A percentile compares a stretch with the other conserved stretches of the same genome.
These are phyloP conservation scores for Actinia equina DNA, from an alignment of 64 coral and sea anemone genomes.

Conservation along the genomic window DNA sequence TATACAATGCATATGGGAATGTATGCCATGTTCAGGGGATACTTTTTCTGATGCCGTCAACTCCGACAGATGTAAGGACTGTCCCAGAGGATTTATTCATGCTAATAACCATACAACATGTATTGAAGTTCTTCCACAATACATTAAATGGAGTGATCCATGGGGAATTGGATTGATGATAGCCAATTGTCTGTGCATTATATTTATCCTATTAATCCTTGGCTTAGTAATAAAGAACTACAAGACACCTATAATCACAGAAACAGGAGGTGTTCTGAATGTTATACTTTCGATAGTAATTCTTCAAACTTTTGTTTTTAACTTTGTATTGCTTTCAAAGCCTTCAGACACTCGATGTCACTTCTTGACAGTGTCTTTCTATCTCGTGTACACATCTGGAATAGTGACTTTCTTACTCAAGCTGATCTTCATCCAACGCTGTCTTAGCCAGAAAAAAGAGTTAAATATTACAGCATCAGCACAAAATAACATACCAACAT, in stretches of 20 bases:
- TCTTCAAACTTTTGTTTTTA: constrained; percentile 49
- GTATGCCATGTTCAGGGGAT: constrained; percentile 48
- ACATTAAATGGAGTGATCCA: constrained; percentile 17
- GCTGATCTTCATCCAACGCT: constrained; percentile 36
- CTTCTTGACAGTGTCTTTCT: constrained; percentile 52
- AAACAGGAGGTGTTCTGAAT: constrained; percentile 66
- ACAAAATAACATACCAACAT: not conserved
- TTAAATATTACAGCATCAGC: not conserved
- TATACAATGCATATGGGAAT: constrained; percentile 69
- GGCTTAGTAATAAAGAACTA: constrained; percentile 29
- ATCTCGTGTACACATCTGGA: constrained; percentile 59
- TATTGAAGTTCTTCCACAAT: constrained; percentile 49
- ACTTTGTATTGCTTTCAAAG: constrained; percentile 50
- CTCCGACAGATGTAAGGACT: constrained; percentile 26
- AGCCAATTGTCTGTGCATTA: constrained; percentile 12
- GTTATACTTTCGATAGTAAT: constrained; percentile 28
- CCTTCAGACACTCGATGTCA: constrained; percentile 46
- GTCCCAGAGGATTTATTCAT: constrained; percentile 51
- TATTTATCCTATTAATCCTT: constrained; percentile 30
- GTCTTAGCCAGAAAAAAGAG: not conserved
- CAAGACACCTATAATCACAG: constrained; percentile 57
- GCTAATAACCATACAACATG: constrained; percentile 38
- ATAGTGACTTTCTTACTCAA: constrained; percentile 44
- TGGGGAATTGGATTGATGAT: constrained; percentile 45
- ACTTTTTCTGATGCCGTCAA: constrained; percentile 21